phyloP scores from a whole-genome alignment of 2,113 vertebrate species.

The Formicarius rufipectus region DNA sequence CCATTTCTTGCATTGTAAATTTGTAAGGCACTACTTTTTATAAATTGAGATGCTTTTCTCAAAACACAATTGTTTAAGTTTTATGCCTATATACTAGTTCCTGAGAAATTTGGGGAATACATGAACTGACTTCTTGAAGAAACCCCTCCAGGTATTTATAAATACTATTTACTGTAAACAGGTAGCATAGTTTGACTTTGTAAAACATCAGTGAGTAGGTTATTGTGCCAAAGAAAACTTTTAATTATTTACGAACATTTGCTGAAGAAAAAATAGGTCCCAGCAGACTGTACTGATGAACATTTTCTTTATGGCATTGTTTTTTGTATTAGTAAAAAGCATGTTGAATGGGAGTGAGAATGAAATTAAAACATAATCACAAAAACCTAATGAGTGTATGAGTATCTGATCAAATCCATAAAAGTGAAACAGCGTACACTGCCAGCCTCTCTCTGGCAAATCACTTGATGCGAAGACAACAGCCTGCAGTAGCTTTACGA shows the following conservation, averaged over 20 bases:
- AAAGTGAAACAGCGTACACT: not conserved
- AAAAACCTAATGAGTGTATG: not conserved
- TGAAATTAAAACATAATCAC: not conserved
- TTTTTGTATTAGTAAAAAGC: not conserved
- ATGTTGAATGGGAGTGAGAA: not conserved
- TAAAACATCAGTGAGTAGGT: not conserved
- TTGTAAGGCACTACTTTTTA: conserved; percentile 23
- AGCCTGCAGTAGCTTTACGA: not conserved
- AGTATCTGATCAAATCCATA: not conserved
- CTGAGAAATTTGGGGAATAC: not conserved
- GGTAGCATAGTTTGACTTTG: not conserved
- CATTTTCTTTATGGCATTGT: not conserved
- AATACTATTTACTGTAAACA: not conserved
- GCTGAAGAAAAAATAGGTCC: not conserved
- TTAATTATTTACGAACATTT: not conserved
- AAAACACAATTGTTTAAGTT: not conserved
- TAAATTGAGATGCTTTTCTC: conserved; percentile 16
- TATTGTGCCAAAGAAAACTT: not conserved
- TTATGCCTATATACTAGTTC: not conserved
- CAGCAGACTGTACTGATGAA: not conserved
- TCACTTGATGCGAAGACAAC: not conserved
- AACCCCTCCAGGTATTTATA: not conserved
- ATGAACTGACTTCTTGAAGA: not conserved
- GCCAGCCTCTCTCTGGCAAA: conserved; percentile 12
- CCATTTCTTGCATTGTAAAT: conserved; percentile 27